Evolutionary conservation across 2,113 vertebrate genomes (phyloP), one percentile per base, ranked within the genome.

Genomic region (Takifugu bimaculatus): DNA sequence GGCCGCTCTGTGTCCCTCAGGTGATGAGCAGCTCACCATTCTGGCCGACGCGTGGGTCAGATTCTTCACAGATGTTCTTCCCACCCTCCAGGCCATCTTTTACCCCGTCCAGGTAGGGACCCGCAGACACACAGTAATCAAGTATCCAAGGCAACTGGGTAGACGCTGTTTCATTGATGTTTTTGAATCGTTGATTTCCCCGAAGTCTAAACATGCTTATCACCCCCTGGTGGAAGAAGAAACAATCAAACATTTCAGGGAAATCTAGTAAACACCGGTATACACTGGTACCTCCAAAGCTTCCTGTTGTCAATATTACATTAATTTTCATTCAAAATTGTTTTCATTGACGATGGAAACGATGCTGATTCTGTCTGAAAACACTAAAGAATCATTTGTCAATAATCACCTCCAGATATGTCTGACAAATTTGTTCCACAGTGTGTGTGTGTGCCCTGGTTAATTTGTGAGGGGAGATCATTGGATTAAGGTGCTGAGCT

Each of bases 71-170:
- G 95, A 97, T 85, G 96, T 93, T 28, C 92, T 98, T 56, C 96
- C 96, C 26, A 98, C 94, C 0, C 92, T 97, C 63, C 95, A 98
- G 88, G 95, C 94, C 54, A 96, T 98, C 87, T 97, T 97, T 87
- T 95, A 96, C 77, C 96, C 95, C 0, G 93, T 98, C 51, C 96
- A 98, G 94, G 95, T 96, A 47, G 32, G 50, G 29, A 69, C 61
- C 47, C 56, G 66, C 52, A 51, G 25, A 62, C 32, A 63, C 35
- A 32, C 55, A 54, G 14, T 47, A 15, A 29, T 2, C 14, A 2
- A 7, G 28, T 25, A 11, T 39, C 35, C 35, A 39, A 10, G 35
- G 35, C 35, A 39, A 39, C 35, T 10, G 9, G 35, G 35, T 39
- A 39, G 35, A 39, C 9, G 29, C 29, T 32, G 35, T 39, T 39